Evolutionary conservation across 1,140 invertebrate species (phyloP), one percentile per base, ranked within the genome.

Genomic region (Planococcus citri): DNA sequence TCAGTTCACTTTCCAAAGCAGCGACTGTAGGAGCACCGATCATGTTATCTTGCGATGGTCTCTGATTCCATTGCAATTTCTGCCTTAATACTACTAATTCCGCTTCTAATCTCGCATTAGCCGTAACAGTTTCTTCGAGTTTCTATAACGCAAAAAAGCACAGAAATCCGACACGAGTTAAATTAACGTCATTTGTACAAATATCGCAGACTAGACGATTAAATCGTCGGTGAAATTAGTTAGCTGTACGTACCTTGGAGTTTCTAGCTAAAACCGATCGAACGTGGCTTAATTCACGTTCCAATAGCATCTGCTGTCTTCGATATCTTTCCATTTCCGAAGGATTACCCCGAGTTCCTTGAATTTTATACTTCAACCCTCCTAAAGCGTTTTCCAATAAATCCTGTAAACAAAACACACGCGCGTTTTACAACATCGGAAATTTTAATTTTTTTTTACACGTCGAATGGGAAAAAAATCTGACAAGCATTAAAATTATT

Each of bases 81-180:
- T 92, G 90, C 8, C 91, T 83, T 24, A 95, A 78, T 21, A 93
- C 83, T 24, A 92, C 84, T 71, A 95, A 79, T 76, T 95, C 92
- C 73, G 93, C 89, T 78, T 95, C 93, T 33, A 94, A 77, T 9
- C 89, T 84, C 10, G 89, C 89, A 78, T 94, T 94, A 71, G 93
- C 91, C 0, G 90, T 89, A 17, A 92, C 90, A 0, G 90, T 93
- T 76, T 92, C 91, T 78, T 95, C 92, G 70, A 95, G 78, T 85
- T 91, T 91, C 89, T 92, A 78, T 21, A 79, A 77, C 10, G n/a
- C 17, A 51, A 51, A 51, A 51, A 51, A 3, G 41, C 2, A 12
- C 4, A 12, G 12, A 33, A 33, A 33, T 3, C 29, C 29, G n/a
- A n/a, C n/a, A n/a, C n/a, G n/a, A n/a, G n/a, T n/a, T n/a, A n/a